Percentiles rank a stretch among this genome's conserved stretches.
Conservation (phyloP, 2,888 invertebrate species). For the Teleiodes luculella region DNA sequence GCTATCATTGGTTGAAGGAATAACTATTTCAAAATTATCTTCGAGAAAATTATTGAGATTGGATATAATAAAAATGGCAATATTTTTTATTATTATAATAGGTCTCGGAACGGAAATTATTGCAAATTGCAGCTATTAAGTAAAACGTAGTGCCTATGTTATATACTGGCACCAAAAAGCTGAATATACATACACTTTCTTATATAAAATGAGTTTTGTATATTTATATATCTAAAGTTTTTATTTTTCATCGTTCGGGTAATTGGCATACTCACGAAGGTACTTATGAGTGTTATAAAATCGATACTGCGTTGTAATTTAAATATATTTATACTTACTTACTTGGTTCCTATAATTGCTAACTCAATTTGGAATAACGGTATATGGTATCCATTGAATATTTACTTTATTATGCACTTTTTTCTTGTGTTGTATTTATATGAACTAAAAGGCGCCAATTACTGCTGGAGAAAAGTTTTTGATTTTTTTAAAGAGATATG, state of each 20-base stretch:
- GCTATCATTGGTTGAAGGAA: background rate
- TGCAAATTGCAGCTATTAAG: background rate
- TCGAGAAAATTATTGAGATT: no score
- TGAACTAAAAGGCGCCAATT: no score
- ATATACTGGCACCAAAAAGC: background rate
- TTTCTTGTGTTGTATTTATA: no score
- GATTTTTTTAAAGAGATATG: no score
- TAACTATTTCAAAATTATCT: background rate
- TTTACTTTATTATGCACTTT: no score
- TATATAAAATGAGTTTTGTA: no score
- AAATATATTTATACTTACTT: background rate
- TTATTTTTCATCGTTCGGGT: background rate
- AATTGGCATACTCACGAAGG: background rate
- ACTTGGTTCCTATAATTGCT: background rate
- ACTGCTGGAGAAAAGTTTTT: no score
- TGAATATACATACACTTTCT: no score
- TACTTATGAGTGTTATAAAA: background rate
- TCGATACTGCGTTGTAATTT: background rate
- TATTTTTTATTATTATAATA: constrained; percentile 15
- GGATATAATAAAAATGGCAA: background rate
- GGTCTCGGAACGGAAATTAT: background rate
- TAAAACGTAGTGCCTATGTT: background rate
- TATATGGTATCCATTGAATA: background rate
- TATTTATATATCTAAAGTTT: no score
- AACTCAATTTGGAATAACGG: background rate